Base-by-base conservation (phyloP, 2,113 vertebrate species). In the Trochalopteron elliotii region DNA sequence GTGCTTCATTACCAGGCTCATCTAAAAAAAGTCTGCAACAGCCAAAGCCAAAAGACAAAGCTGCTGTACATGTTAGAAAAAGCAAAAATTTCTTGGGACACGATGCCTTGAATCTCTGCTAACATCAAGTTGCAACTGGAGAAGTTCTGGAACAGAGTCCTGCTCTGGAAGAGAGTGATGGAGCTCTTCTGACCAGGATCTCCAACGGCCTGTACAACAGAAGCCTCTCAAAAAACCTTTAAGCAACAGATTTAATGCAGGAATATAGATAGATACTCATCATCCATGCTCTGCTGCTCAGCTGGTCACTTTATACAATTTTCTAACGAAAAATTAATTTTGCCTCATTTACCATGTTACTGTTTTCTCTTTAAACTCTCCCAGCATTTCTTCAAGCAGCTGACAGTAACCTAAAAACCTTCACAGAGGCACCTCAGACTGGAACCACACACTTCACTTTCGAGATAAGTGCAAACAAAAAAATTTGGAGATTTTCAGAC, bases 321-420 rank as follows among this genome's bases (percentile, higher is more conserved):
- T 80, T 27, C 22, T 31, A 76, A 76, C 49, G 53, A 89, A 76
- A 75, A 75, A 40, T 53, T 75, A 67, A 57, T 79, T 86, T 79
- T 71, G 42, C 11, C 21, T 67, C 0, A 0, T 40, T 53, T 57
- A 27, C 39, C 68, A 12, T 14, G 17, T 71, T 33, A 30, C 25
- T 74, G 24, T 61, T 74, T 86, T 76, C 52, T 27, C 52, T 70
- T 83, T 25, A 53, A 70, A 76, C 8, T 68, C 53, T 28, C 65
- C 47, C 31, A 33, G 31, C 2, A 2, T 67, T 61, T 67, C 72
- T 39, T 71, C 84, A 68, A 28, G n/a, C 10, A 10, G 7, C 28
- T 71, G 27, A 35, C 39, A 57, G 10, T 5, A 47, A 85, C 11
- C 11, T 53, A 50, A 76, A 84, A 75, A 20, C 14, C 42, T 61